Evolutionary conservation across 2,888 invertebrate species (phyloP).

Genomic region (Synanthedon andrenaeformis): DNA sequence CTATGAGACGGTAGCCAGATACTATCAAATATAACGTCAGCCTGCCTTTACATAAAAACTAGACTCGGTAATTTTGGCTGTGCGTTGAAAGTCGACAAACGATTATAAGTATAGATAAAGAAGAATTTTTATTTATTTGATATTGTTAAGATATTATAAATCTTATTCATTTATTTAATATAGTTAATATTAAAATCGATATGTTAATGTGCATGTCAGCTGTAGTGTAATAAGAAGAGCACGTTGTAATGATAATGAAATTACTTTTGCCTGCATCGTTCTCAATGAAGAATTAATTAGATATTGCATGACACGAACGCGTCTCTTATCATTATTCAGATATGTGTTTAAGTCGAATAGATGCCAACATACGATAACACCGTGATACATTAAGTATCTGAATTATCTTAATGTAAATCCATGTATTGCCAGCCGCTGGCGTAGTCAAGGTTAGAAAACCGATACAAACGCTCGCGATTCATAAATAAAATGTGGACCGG

Average conservation of each 20-base stretch:
- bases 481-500: slow-evolving; percentile 37
- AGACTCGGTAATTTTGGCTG: too few relatives aligned
- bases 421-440: neutral
- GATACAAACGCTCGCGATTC: slow-evolving; percentile 24
- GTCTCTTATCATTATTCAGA: neutral
- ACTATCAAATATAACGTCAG: too few relatives aligned
- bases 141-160: too few relatives aligned
- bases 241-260: slow-evolving; percentile 31
- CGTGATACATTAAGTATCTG: neutral
- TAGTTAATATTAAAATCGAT: too few relatives aligned
- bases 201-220: neutral
- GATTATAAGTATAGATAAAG: too few relatives aligned
- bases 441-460: slow-evolving; percentile 27
- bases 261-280: slow-evolving; percentile 39
- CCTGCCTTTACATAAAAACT: too few relatives aligned
- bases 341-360: neutral
- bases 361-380: neutral
- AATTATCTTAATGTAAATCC: neutral
- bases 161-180: too few relatives aligned
- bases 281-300: slow-evolving; percentile 42
- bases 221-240: slow-evolving; percentile 3
- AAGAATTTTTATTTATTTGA: too few relatives aligned
- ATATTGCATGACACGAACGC: slow-evolving; percentile 26
- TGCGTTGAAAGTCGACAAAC: too few relatives aligned
- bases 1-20: too few relatives aligned